phyloP scores from a whole-genome alignment of 2,113 vertebrate species.

The Miniopterus natalensis region DNA sequence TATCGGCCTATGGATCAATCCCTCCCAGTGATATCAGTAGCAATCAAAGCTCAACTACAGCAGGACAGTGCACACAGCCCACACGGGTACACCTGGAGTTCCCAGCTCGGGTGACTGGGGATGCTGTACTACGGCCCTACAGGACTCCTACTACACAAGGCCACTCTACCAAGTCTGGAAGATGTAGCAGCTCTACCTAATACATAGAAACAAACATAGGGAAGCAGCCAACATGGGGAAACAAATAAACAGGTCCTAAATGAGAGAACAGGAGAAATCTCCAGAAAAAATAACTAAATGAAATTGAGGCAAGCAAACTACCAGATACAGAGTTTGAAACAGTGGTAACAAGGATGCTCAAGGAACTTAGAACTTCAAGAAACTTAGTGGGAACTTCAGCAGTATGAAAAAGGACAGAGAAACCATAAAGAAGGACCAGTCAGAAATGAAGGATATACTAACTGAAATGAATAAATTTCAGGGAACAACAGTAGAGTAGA shows the following conservation, averaged over 20 bases:
- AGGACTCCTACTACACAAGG: background rate
- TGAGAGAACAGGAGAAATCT: background rate
- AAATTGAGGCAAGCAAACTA: background rate
- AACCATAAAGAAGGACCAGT: background rate
- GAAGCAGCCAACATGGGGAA: background rate
- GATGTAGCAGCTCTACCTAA: background rate
- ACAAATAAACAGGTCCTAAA: background rate
- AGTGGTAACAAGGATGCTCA: background rate
- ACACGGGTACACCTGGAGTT: background rate
- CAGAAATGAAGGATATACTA: background rate
- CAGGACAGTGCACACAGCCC: background rate
- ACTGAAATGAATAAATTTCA: background rate
- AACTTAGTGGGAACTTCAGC: background rate
- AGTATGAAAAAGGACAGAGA: background rate
- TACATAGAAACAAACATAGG: background rate
- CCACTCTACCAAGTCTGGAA: background rate
- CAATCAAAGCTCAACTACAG: background rate
- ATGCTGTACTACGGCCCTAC: background rate
- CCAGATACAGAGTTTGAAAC: background rate
- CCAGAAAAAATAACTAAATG: background rate
- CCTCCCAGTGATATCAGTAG: background rate
- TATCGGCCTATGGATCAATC: background rate
- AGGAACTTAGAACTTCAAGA: background rate
- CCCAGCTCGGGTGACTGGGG: background rate
- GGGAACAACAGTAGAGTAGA: background rate